Evolutionary conservation across 2,888 invertebrate genomes (phyloP).

Genomic region (Leptopilina drosophilae): DNA sequence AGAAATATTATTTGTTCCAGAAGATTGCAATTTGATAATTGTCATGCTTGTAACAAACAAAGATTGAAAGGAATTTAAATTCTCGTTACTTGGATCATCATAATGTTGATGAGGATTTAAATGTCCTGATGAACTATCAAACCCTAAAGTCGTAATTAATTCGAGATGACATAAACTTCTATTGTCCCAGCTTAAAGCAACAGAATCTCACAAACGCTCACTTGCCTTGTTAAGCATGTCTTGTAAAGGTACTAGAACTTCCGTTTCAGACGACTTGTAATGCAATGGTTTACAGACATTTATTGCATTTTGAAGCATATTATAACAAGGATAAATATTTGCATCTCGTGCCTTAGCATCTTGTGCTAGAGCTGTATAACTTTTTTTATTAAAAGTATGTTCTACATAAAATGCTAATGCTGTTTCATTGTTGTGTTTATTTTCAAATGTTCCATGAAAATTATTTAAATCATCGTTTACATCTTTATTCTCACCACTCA

Average conservation of each 20-base stretch:
- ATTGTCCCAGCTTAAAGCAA: neutral
- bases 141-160: neutral
- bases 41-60: constrained; percentile 8
- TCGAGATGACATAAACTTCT: neutral
- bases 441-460: neutral
- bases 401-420: neutral
- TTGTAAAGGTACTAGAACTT: neutral
- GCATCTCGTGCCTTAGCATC: neutral
- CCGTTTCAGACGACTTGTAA: constrained; percentile 8
- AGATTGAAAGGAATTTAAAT: neutral
- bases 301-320: neutral
- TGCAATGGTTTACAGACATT: too few relatives aligned
- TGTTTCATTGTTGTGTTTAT: neutral
- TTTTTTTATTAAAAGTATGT: neutral
- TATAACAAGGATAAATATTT: neutral
- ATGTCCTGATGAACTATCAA: constrained; percentile 17
- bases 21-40: constrained; percentile 13
- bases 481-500: neutral
- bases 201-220: constrained; percentile 10
- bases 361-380: neutral
- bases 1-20: neutral
- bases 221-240: neutral
- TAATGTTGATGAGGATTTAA: constrained; percentile 19
- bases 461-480: neutral
- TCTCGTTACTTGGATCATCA: neutral